Evolutionary conservation across 2,113 vertebrate species (phyloP), one percentile per base, ranked within the genome.

Genomic region (Typhlomys cinereus): DNA sequence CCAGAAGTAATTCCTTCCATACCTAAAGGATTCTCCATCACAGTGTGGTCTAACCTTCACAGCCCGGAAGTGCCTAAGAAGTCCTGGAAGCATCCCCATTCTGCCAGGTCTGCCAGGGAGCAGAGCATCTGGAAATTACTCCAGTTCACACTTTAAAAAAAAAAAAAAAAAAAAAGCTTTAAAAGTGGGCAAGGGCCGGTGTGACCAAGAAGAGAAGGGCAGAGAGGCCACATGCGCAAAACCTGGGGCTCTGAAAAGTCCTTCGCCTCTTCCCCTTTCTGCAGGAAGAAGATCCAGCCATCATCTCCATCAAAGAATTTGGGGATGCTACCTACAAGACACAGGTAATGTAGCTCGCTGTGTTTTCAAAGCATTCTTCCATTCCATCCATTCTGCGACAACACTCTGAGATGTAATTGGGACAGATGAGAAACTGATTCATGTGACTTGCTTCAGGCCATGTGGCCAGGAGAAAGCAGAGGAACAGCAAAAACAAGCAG

Each of bases 281-380:
- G 10, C 21, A 21, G 73, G 57, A 81, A 61, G 61, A 66, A 1
- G 8, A 17, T 15, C 57, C 80, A 48, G 36, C 31, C 48, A 6
- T 14, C 44, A 34, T 23, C 21, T 44, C 34, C 13, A 12, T 61
- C 83, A 71, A 48, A 15, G n/a, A 41, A 36, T 9, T 3, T 17
- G 4, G 48, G 2, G 29, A 17, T 13, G n/a, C 7, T 7, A 54
- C 9, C 27, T 54, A 34, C 8, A 39, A 9, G 9, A 6, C 5
- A 8, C 31, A 3, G 7, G n/a, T n/a, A n/a, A 0, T 1, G 21
- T 0, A 20, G 18, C 17, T 61, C 11, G 0, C 36, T 12, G 27
- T 17, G 10, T 59, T 64, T 82, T 66, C 73, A 62, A 46, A 64
- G 11, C 17, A 13, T 4, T 23, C 14, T 66, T 29, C 75, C 13